Percentiles rank a stretch among this genome's conserved stretches.
Conservation (phyloP, 1,140 invertebrate genomes). For the Drosophila fuyamai region DNA sequence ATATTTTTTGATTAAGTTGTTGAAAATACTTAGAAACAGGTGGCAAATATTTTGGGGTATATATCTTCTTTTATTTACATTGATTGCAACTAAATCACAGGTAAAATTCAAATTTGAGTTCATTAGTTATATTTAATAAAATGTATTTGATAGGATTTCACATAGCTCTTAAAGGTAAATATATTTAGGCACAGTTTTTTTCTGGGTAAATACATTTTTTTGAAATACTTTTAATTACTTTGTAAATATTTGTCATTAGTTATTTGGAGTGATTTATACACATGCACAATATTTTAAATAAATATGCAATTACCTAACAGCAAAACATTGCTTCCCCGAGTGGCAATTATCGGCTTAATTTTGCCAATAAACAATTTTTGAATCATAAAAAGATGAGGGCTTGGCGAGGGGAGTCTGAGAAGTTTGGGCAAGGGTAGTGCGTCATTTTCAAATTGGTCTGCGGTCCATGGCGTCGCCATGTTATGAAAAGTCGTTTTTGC, state of each 20-base stretch:
- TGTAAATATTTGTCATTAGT: too few species aligned
- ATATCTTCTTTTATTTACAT: too few species aligned
- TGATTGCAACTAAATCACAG: too few species aligned
- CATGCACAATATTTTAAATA: neutral
- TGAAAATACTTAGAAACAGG: neutral
- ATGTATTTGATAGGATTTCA: too few species aligned
- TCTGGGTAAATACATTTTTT: too few species aligned
- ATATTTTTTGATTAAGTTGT: neutral
- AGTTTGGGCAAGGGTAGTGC: neutral
- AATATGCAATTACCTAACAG: neutral
- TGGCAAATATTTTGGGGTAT: too few species aligned
- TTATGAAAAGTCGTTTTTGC: constrained; percentile 20
- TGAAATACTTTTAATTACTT: too few species aligned
- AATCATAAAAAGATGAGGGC: neutral
- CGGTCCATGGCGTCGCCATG: constrained; percentile 46
- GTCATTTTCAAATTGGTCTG: constrained; percentile 56
- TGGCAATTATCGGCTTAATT: neutral
- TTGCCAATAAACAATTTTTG: neutral
- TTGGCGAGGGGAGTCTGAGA: neutral
- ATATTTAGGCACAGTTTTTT: too few species aligned
- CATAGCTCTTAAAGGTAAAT: too few species aligned
- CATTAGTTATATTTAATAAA: too few species aligned
- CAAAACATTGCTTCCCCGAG: neutral
- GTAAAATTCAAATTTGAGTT: too few species aligned
- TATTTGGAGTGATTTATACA: too few species aligned